Conservation (phyloP, 2,113 vertebrate genomes). For the Peucedramus taeniatus region DNA sequence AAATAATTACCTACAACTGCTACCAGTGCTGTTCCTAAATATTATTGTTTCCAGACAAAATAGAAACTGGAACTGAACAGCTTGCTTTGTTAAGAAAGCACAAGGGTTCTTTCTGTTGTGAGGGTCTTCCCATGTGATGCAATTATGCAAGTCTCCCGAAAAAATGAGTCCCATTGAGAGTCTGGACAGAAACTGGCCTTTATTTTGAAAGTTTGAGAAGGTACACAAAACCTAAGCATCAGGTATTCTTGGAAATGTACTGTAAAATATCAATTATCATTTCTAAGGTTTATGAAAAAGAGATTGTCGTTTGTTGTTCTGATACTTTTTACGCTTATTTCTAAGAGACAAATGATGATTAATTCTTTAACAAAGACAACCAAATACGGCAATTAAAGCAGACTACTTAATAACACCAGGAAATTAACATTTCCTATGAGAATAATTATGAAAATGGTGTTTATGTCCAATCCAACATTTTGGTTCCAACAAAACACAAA, state of each 20-base stretch:
- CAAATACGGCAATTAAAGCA: neutral
- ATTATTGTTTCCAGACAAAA: neutral
- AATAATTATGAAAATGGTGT: neutral
- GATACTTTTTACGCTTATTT: neutral
- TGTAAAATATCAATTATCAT: neutral
- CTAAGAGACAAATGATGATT: neutral
- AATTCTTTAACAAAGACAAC: neutral
- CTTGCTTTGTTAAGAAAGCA: neutral
- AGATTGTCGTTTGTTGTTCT: neutral
- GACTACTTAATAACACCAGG: neutral
- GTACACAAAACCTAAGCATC: neutral
- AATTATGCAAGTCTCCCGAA: neutral
- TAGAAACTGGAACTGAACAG: neutral
- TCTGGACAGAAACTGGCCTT: neutral
- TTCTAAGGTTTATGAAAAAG: neutral
- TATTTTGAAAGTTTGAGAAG: neutral
- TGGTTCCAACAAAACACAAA: neutral
- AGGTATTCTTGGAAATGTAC: neutral
- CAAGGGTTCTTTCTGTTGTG: neutral
- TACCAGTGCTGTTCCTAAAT: neutral
- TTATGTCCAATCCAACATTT: neutral
- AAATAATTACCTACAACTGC: neutral
- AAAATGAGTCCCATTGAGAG: neutral
- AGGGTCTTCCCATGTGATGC: neutral
- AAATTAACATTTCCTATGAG: neutral